Percentiles rank a stretch among this genome's conserved stretches.
Conservation (phyloP, 35 echinoderm and acorn worm genomes). For the Amphiura filiformis region DNA sequence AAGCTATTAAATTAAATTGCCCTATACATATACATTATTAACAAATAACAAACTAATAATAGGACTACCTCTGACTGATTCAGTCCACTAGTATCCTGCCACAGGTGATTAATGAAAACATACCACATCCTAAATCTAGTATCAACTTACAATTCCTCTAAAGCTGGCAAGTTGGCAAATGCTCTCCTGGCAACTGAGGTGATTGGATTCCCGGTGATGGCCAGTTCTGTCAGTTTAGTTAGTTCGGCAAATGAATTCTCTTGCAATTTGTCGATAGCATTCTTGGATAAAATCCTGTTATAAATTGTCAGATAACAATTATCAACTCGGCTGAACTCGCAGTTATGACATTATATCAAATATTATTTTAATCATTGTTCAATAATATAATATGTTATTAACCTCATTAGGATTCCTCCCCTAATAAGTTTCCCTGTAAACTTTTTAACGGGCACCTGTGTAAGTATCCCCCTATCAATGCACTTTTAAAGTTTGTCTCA, state of each 20-base stretch:
- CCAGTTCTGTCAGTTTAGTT: conserved; percentile 8
- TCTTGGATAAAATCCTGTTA: conserved; percentile 41
- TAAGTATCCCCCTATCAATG: too few relatives aligned
- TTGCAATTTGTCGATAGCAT: conserved; percentile 48
- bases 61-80: too few relatives aligned
- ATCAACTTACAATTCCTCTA: conserved; percentile 70
- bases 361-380: neutral
- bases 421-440: neutral
- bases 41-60: neutral
- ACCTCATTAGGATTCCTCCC: neutral
- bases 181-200: conserved; percentile 36
- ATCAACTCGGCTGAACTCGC: too few relatives aligned
- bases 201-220: conserved; percentile 59
- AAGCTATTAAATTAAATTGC: too few relatives aligned
- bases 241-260: conserved; percentile 59
- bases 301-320: neutral
- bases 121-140: neutral
- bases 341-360: neutral
- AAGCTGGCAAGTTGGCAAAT: conserved; percentile 60
- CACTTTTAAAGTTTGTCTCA: too few relatives aligned
- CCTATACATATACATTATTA: too few relatives aligned
- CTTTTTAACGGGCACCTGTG: too few relatives aligned
- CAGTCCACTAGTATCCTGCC: too few relatives aligned
- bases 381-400: conserved; percentile 4
- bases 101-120: too few relatives aligned